Evolutionary conservation across 2,797 vertebrate genomes (phyloP).

Genomic region (Esox masquinongy): DNA sequence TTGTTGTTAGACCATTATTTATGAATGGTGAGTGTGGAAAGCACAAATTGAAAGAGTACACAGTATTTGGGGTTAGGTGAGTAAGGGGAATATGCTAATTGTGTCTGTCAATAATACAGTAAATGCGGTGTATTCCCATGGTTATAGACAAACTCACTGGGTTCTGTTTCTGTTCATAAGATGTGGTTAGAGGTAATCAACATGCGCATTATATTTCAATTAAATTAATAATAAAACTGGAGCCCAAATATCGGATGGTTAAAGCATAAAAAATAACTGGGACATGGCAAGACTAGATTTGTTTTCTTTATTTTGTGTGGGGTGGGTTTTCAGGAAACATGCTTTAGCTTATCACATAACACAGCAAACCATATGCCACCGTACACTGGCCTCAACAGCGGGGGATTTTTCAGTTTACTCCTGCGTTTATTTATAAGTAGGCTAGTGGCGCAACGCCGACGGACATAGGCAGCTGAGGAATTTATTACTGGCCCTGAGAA

Average conservation of each 20-base stretch:
- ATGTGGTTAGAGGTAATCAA: neutral
- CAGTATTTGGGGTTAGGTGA: neutral
- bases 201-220: neutral
- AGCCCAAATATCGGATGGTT: no score
- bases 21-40: neutral
- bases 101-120: neutral
- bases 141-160: neutral
- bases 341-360: neutral
- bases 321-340: neutral
- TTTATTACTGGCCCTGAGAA: constrained; percentile 19
- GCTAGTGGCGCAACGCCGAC: constrained; percentile 18
- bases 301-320: no score
- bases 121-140: neutral
- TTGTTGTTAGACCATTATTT: neutral
- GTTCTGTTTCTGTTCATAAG: neutral
- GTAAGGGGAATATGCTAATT: neutral
- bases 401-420: constrained; percentile 55
- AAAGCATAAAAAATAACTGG: neutral
- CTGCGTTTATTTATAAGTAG: constrained; percentile 57
- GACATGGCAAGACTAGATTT: neutral
- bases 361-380: neutral
- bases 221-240: no score
- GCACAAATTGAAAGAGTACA: neutral
- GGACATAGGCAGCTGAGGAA: constrained; percentile 49
- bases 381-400: constrained; percentile 21